Conservation (phyloP, 2,797 vertebrate species). For the Carduelis carduelis region DNA sequence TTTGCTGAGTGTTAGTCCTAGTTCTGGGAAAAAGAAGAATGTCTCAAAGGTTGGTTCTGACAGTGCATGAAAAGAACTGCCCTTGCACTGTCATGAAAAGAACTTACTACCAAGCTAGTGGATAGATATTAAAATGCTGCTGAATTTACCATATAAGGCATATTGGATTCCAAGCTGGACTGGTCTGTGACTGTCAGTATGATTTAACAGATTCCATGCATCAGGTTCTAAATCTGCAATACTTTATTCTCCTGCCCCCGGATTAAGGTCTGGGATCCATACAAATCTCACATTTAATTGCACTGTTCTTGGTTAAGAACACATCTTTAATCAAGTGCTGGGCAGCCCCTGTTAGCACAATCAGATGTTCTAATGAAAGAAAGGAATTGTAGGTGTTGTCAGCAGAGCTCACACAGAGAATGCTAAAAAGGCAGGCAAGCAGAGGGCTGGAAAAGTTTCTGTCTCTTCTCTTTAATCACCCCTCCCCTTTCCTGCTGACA, state of each 20-base stretch:
- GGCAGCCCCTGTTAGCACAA: not conserved
- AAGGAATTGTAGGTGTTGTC: constrained; percentile 22
- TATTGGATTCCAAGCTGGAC: not conserved
- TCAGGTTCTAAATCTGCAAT: not conserved
- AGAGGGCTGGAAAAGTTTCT: constrained; percentile 28
- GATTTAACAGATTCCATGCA: not conserved
- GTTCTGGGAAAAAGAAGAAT: not conserved
- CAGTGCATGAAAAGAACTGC: not conserved
- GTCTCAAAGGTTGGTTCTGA: not conserved
- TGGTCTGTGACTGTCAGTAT: not conserved
- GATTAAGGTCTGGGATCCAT: not conserved
- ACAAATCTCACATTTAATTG: not conserved
- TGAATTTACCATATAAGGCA: not conserved
- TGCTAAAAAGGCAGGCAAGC: not conserved
- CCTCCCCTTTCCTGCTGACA: constrained; percentile 13
- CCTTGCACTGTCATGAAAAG: not conserved
- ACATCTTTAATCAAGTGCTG: constrained; percentile 13
- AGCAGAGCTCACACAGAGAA: constrained; percentile 22
- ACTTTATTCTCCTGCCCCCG: not conserved
- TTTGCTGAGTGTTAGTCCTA: not conserved
- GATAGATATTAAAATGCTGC: not conserved
- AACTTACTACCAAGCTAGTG: not conserved
- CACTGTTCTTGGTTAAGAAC: not conserved
- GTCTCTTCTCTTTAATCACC: constrained; percentile 20
- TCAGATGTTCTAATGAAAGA: constrained; percentile 17